Base-by-base conservation (phyloP, 2,888 invertebrate genomes). In the Troglohyphantes excavatus region DNA sequence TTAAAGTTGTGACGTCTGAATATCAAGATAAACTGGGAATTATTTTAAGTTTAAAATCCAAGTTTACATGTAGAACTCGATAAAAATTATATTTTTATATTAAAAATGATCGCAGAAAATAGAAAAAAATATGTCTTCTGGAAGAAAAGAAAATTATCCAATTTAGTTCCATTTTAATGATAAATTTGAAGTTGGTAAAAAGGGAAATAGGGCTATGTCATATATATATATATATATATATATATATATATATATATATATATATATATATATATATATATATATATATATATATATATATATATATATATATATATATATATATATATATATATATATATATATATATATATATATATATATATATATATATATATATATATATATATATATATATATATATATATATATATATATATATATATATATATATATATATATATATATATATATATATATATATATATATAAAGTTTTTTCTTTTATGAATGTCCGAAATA, bases 301-400 rank as follows among this genome's bases (percentile, higher is more conserved):
- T 65, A 65, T 19, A 65, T 68, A 65, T 19, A 65, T 65, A 65
- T 65, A 68, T 21, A 65, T 21, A 65, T 65, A 65, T 21, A 65
- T 65, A 65, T 65, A 65, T 65, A 65, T 21, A 65, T 65, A 65
- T 21, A 65, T 68, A 65, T 65, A 65, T 65, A 65, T 21, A 68
- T 65, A 65, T 21, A 65, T 21, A 65, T 65, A 65, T 6, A 65
- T 21, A 65, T 6, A 65, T 21, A 65, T 65, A 65, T 21, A 65
- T 68, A 65, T 65, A 65, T 65, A 65, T 21, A 68, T 68, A 29
- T 21, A 65, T 65, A 6, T 21, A 65, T 65, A 65, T 65, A 29
- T 68, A 17, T 17, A 17, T 29, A 17, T 17, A 17, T 65, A 23
- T 21, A 23, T 65, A 23, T 65, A 23, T 65, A 23, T 21, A 65